Evolutionary conservation across 2,888 invertebrate species (phyloP), one percentile per base, ranked within the genome.

Genomic region (Yponomeuta malinellus): DNA sequence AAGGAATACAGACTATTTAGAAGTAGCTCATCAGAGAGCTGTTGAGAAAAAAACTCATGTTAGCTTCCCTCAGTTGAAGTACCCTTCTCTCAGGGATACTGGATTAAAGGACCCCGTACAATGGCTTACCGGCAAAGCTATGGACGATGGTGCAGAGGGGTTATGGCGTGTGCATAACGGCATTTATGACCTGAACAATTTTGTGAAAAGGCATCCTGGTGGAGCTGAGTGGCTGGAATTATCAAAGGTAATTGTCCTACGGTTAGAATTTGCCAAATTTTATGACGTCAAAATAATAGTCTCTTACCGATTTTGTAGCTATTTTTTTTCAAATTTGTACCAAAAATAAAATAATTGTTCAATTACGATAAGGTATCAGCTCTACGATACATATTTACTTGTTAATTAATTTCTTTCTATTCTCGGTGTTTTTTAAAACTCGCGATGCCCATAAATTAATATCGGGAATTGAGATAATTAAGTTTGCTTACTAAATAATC

Each of bases 121-220:
- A 75, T 97, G 96, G 95, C 80, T 96, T 12, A 83, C 90, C 33
- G 95, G 94, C 0, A 95, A 95, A 78, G 91, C 90, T 12, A 81
- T 89, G 75, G 94, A 95, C 74, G 96, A 96, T 75, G 95, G 94
- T 0, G 95, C 96, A 0, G 95, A 96, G 84, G 94, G 94, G 4
- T 83, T 96, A 3, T 97, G 97, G 97, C 93, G 97, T 72, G 93
- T 97, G 52, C 93, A 95, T 73, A 93, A 97, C 82, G 91, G 92
- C 63, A 87, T 99, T 9, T 99, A 98, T 83, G 97, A 99, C 86
- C 93, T 99, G 43, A 95, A 95, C 0, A 93, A 93, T 29, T 99
- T 98, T 81, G 90, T 96, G 9, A 87, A 94, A 2, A 92, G 90
- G 64, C 98, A 99, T 93, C 99, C 98, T 0, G 98, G 98, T 23